Base-by-base conservation (phyloP, 2,888 invertebrate species). In the Dexiosoma caninum region DNA sequence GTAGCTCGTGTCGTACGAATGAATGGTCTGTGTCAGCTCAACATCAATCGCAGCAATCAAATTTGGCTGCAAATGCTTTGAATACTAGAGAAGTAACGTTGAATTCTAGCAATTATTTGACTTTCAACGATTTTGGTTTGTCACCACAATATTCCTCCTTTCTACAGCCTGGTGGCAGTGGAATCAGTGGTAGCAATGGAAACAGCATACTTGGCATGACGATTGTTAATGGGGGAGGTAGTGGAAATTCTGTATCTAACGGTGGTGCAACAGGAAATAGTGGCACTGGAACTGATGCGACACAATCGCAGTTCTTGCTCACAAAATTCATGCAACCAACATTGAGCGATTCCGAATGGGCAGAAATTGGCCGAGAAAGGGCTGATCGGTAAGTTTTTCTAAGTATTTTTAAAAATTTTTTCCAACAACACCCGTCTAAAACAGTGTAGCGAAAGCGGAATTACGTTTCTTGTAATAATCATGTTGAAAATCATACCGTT, bases 281-380 rank as follows among this genome's bases (percentile, higher is more conserved):
- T 32, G 71, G 53, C 37, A 74, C 40, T 66, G 83, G 84, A 64
- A 74, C 71, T 49, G 83, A 81, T 55, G 88, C 87, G 44, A 81
- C 84, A 70, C 87, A 87, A 83, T 89, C 88, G 76, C 89, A 89
- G 81, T 89, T 86, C 83, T 87, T 89, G 84, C 88, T 91, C 82
- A 87, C 89, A 77, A 92, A 92, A 88, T 92, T 91, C 84, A 91
- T 92, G 89, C 91, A 92, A 86, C 91, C 91, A 88, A 88, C 90
- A 87, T 86, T 92, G 87, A 87, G 90, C 86, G 91, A 92, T 85
- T 87, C 88, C 67, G 92, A 92, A 86, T 91, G 92, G 86, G 91
- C 92, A 83, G 90, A 90, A 67, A 87, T 91, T 74, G 93, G 93
- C 84, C 90, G 92, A 84, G 91, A 92, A 85, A 91, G 92, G 80